Conservation (phyloP, 2,888 invertebrate species). For the Nezara viridula region DNA sequence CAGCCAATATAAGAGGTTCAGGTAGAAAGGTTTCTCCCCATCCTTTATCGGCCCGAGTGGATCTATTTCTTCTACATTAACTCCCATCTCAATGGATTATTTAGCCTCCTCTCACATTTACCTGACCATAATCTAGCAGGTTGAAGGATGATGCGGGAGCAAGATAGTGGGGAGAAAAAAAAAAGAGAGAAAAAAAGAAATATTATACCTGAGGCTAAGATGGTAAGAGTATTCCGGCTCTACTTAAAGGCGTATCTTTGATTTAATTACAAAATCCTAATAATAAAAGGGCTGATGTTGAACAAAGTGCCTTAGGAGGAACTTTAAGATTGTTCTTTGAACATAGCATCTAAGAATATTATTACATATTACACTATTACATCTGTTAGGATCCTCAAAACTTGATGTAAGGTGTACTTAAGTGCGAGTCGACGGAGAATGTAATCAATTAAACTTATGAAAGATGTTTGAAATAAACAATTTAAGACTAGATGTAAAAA, state of each 20-base stretch:
- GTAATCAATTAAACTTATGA: too few relatives aligned
- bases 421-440: too few relatives aligned
- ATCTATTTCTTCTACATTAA: constrained; percentile 37
- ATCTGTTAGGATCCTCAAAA: too few relatives aligned
- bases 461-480: too few relatives aligned
- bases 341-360: too few relatives aligned
- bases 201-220: constrained; percentile 4
- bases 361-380: too few relatives aligned
- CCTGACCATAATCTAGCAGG: constrained; percentile 25
- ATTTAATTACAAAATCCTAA: too few relatives aligned
- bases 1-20: neutral
- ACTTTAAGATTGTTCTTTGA: too few relatives aligned
- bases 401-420: too few relatives aligned
- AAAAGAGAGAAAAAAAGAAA: neutral
- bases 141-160: constrained; percentile 24
- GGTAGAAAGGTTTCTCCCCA: neutral
- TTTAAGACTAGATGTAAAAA: too few relatives aligned
- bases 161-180: neutral
- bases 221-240: neutral
- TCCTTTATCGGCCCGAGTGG: neutral
- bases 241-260: neutral
- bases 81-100: constrained; percentile 35
- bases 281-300: neutral
- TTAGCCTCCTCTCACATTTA: constrained; percentile 35
- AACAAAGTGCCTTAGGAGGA: neutral